Evolutionary conservation across 2,797 vertebrate genomes (phyloP), one percentile per base, ranked within the genome.

Genomic region (Distichodus sexfasciatus): DNA sequence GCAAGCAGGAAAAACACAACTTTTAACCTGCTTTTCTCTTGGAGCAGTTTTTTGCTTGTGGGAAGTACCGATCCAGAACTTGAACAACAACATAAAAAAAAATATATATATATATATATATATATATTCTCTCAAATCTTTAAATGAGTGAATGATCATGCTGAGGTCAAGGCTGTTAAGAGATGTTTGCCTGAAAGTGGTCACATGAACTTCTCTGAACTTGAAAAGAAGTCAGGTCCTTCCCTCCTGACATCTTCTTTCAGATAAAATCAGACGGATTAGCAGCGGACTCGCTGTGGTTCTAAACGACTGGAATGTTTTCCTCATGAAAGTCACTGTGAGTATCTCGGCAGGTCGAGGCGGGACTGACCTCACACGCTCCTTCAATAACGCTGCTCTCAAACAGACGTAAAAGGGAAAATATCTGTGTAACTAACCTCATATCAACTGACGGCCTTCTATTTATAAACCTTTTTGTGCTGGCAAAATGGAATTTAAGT

Each of bases 1-100:
- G n/a, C n/a, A n/a, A n/a, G n/a, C 38, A 60, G 38, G 59, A 61
- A 61, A 61, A 14, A 29, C 6, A n/a, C n/a, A n/a, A 33, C 41
- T 46, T 33, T 61, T 61, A n/a, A n/a, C n/a, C n/a, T n/a, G n/a
- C n/a, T n/a, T n/a, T n/a, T n/a, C n/a, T n/a, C n/a, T n/a, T n/a
- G n/a, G n/a, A n/a, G n/a, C n/a, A n/a, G n/a, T n/a, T n/a, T n/a
- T n/a, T n/a, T n/a, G n/a, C n/a, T n/a, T n/a, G n/a, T n/a, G n/a
- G n/a, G n/a, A n/a, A n/a, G n/a, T 15, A 24, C 17, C 2, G 6
- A 6, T 50, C 29, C n/a, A n/a, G n/a, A n/a, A n/a, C n/a, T n/a
- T n/a, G n/a, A n/a, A n/a, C 1, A 43, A 43, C n/a, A 17, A 43
- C 6, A 24, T 1, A 38, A 38, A 21, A 11, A 14, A 24, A 38